Percentiles rank a stretch among this genome's conserved stretches.
Conservation (phyloP, 2,113 vertebrate species). For the Eira barbara region DNA sequence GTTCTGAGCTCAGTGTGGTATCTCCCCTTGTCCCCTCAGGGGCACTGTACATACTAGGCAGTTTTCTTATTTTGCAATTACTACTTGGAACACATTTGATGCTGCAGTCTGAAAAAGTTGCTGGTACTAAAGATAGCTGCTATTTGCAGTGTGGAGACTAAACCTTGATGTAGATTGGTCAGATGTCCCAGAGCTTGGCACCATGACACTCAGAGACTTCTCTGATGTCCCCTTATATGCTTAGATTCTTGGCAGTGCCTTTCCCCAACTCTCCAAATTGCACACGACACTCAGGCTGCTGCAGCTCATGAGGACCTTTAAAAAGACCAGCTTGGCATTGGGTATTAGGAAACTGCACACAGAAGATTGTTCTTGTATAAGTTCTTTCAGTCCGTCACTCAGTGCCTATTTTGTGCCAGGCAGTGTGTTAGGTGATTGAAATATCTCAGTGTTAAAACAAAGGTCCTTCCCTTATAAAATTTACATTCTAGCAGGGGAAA, state of each 20-base stretch:
- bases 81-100: not conserved
- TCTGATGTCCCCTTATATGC: not conserved
- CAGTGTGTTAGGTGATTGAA: not conserved
- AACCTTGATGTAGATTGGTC: not conserved
- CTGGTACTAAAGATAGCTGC: not conserved
- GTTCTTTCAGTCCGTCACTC: not conserved
- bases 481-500: not conserved
- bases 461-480: not conserved
- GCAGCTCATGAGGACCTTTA: not conserved
- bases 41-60: not conserved
- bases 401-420: not conserved
- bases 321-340: not conserved
- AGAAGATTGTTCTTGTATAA: not conserved
- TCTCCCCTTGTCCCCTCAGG: not conserved
- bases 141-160: not conserved
- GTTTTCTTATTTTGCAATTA: not conserved
- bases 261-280: not conserved
- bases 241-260: not conserved
- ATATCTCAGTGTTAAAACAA: not conserved
- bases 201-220: not conserved
- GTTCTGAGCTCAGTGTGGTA: not conserved
- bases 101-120: not conserved
- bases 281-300: not conserved
- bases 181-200: not conserved
- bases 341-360: not conserved